phyloP scores from a whole-genome alignment of 2,797 vertebrate species.

The Hirundo rustica region DNA sequence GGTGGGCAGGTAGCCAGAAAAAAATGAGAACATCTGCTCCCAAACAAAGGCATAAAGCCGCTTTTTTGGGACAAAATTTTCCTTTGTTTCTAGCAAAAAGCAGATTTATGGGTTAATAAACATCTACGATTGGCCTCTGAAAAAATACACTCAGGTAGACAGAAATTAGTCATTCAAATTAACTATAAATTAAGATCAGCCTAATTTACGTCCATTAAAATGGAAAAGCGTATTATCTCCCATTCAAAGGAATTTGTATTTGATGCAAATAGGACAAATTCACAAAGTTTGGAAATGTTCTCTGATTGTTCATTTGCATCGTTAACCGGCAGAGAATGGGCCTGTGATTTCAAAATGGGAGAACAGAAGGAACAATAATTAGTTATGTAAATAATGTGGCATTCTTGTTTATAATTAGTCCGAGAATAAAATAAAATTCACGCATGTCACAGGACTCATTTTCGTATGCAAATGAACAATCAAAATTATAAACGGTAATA shows the following conservation, averaged over 20 bases:
- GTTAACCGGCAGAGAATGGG: slow-evolving; percentile 73
- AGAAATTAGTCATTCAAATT: slow-evolving; percentile 82
- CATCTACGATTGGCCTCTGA: slow-evolving; percentile 69
- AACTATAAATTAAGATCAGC: slow-evolving; percentile 83
- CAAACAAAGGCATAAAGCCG: background rate
- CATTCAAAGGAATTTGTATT: slow-evolving; percentile 80
- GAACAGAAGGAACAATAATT: slow-evolving; percentile 99
- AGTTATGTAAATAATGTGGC: slow-evolving; percentile 99
- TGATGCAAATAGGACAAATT: slow-evolving; percentile 83
- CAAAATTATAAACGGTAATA: slow-evolving; percentile 98
- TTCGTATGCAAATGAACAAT: slow-evolving; percentile 99
- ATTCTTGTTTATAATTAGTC: slow-evolving; percentile 99
- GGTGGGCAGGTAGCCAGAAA: fast-evolving
- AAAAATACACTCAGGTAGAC: slow-evolving; percentile 80
- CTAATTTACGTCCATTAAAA: slow-evolving; percentile 84
- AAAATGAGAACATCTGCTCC: fast-evolving
- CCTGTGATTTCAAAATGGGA: slow-evolving; percentile 79
- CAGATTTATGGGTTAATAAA: slow-evolving; percentile 79
- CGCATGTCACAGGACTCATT: slow-evolving; percentile 96
- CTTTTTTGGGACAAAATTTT: background rate
- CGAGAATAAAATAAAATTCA: slow-evolving; percentile 90
- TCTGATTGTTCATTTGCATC: slow-evolving; percentile 80
- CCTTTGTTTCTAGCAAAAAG: slow-evolving; percentile 30
- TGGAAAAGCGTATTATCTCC: slow-evolving; percentile 79
- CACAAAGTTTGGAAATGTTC: slow-evolving; percentile 79